phyloP scores from a whole-genome alignment of 2,113 vertebrate species.

The Equus przewalskii region DNA sequence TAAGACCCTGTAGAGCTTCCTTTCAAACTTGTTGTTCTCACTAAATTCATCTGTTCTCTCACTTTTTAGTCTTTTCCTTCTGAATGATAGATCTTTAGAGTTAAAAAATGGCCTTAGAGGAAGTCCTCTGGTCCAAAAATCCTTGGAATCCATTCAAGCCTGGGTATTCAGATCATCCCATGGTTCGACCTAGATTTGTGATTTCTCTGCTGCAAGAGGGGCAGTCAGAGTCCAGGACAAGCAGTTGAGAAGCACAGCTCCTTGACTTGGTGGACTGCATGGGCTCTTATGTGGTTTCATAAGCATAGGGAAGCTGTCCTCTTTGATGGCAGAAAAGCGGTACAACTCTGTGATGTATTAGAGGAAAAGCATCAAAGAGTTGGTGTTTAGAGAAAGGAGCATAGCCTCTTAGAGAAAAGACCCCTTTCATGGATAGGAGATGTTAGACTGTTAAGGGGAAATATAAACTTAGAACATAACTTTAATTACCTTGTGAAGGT shows the following conservation, averaged over 20 bases:
- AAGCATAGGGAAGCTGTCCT: neutral
- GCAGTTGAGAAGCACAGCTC: neutral
- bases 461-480: neutral
- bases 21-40: neutral
- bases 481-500: neutral
- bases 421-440: neutral
- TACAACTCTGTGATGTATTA: neutral
- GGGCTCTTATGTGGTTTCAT: neutral
- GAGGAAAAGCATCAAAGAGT: neutral
- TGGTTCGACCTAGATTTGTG: neutral
- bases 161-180: neutral
- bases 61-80: neutral
- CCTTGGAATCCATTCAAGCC: neutral
- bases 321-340: neutral
- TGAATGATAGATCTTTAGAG: neutral
- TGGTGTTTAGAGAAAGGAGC: conserved; percentile 28
- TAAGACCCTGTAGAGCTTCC: neutral
- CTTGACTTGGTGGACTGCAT: neutral
- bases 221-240: neutral
- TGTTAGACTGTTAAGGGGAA: neutral
- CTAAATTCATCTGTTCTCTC: neutral
- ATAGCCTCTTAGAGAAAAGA: neutral
- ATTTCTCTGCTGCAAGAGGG: neutral
- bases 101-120: conserved; percentile 41
- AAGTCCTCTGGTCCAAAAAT: neutral